phyloP scores from a whole-genome alignment of 2,888 invertebrate species.

The Polydrusus tereticollis region DNA sequence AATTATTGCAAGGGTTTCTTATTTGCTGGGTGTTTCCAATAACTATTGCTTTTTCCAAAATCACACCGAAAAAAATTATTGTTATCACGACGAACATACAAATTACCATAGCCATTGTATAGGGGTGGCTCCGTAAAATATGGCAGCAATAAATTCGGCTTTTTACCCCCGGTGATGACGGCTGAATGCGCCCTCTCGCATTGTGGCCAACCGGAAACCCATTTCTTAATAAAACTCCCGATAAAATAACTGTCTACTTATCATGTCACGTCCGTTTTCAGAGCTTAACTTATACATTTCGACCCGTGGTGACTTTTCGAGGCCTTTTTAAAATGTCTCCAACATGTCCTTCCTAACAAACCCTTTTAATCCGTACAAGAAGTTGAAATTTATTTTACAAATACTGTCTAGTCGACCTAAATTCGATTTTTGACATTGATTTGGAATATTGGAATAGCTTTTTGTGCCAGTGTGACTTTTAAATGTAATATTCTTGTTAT shows the following conservation, averaged over 20 bases:
- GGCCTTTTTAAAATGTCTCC: slow-evolving; percentile 39
- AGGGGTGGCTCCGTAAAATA: slow-evolving; percentile 47
- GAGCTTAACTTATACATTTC: slow-evolving; percentile 42
- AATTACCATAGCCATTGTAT: slow-evolving; percentile 46
- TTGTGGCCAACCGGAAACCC: slow-evolving; percentile 55
- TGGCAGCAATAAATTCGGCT: slow-evolving; percentile 47
- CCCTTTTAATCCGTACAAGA: slow-evolving; percentile 34
- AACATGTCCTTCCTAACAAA: slow-evolving; percentile 26
- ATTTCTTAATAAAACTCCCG: slow-evolving; percentile 52
- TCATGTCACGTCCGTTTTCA: slow-evolving; percentile 49
- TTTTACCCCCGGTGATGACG: slow-evolving; percentile 48
- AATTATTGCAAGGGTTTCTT: too few species aligned
- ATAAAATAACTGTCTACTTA: slow-evolving; percentile 53
- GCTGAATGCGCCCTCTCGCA: slow-evolving; percentile 49
- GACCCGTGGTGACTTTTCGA: slow-evolving; percentile 27
- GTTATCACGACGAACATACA: slow-evolving; percentile 39
- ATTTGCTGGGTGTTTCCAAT: too few species aligned
- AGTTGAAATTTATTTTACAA: slow-evolving; percentile 21
- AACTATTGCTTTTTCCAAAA: background rate
- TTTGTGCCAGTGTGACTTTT: too few species aligned
- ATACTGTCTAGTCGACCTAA: background rate
- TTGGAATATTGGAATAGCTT: background rate
- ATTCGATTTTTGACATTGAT: background rate
- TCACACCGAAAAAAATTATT: slow-evolving; percentile 13
- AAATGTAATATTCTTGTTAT: too few species aligned